phyloP scores from a whole-genome alignment of 2,888 invertebrate species.

The Cybosia mesomella region DNA sequence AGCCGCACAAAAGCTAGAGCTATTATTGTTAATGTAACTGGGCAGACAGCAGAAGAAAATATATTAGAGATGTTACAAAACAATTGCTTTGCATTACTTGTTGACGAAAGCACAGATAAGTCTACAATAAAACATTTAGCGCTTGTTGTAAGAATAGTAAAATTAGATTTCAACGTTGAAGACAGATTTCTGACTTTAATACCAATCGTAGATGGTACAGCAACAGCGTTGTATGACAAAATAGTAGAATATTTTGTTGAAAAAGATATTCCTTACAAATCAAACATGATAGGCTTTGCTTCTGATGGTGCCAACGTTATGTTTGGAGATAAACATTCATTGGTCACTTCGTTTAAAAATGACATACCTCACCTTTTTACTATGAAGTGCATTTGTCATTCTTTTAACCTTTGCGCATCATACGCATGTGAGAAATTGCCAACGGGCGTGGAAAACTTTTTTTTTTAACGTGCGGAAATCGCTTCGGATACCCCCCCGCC shows the following conservation, averaged over 20 bases:
- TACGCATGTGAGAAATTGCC: no score
- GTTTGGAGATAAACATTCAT: constrained; percentile 39
- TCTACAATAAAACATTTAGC: no score
- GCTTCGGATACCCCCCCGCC: no score
- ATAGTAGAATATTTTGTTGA: constrained; percentile 34
- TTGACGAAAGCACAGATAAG: no score
- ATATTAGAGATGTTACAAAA: no score
- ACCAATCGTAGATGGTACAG: constrained; percentile 43
- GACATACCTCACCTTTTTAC: constrained; percentile 36
- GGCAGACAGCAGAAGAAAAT: constrained; percentile 13
- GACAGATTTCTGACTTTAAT: constrained; percentile 49
- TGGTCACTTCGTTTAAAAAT: constrained; percentile 27
- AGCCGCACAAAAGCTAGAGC: constrained; percentile 41
- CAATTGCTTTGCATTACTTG: no score
- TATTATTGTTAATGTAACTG: constrained; percentile 34
- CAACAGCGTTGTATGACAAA: constrained; percentile 41
- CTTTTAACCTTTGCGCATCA: constrained; percentile 32
- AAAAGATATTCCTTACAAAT: constrained; percentile 40
- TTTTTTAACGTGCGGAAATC: no score
- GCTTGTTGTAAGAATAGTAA: constrained; percentile 36
- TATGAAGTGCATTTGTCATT: constrained; percentile 46
- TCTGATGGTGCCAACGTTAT: constrained; percentile 43
- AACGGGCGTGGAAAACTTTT: no score
- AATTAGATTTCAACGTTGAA: constrained; percentile 38
- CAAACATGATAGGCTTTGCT: no score